phyloP scores from a whole-genome alignment of 2,797 vertebrate genomes.

The Tokudaia muenninki region DNA sequence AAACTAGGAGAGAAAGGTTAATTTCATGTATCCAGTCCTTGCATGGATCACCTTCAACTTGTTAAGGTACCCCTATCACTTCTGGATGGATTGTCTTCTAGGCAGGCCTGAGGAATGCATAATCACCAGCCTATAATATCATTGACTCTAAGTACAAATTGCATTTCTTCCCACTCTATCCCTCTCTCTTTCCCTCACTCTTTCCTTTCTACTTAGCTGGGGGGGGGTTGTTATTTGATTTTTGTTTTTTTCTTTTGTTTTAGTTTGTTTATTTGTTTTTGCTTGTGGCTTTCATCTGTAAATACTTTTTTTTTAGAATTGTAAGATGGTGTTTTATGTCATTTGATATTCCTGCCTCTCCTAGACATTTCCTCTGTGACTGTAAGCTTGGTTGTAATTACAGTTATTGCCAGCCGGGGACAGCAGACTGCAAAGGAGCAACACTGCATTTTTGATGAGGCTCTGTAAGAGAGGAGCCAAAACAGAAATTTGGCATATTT shows the following conservation, averaged over 20 bases:
- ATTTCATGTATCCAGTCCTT: neutral
- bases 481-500: neutral
- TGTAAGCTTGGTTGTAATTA: conserved; percentile 43
- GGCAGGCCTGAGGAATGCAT: neutral
- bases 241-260: rapidly evolving
- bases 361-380: neutral
- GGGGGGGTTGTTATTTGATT: neutral
- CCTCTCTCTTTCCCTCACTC: neutral
- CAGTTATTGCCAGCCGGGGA: conserved; percentile 58
- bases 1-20: neutral
- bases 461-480: neutral
- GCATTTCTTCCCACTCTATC: neutral
- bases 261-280: neutral
- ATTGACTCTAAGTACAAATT: neutral
- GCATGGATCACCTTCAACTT: neutral
- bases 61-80: neutral
- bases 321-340: neutral
- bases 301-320: neutral
- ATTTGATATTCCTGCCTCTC: neutral
- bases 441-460: neutral
- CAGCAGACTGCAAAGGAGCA: conserved; percentile 73
- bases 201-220: neutral
- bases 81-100: neutral
- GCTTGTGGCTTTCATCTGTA: neutral
- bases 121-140: neutral